Percentiles rank a stretch among this genome's conserved stretches.
Evolutionary conservation across 2,113 vertebrate species (phyloP).

Genomic region (Brevimyrus niger): DNA sequence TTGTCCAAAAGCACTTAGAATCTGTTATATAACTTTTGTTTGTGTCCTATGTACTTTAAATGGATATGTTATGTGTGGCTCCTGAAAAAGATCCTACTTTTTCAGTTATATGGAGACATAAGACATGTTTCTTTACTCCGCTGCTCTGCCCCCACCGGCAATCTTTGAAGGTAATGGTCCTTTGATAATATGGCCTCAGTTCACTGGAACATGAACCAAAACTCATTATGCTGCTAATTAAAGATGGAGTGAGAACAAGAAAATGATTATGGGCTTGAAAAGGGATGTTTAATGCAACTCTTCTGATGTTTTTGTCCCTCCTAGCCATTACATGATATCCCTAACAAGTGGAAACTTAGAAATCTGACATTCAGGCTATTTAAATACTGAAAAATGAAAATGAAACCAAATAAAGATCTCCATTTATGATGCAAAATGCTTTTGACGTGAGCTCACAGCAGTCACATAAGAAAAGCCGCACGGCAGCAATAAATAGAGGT

Average conservation of each 20-base stretch:
- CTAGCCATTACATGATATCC: not conserved
- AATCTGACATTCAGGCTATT: not conserved
- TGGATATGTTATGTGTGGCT: not conserved
- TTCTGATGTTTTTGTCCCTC: not conserved
- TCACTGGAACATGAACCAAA: constrained; percentile 7
- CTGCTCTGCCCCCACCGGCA: constrained; percentile 6
- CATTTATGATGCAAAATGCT: not conserved
- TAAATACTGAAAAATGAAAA: not conserved
- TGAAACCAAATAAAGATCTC: not conserved
- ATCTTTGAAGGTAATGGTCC: constrained; percentile 20
- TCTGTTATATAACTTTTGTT: not conserved
- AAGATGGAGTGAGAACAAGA: constrained; percentile 14
- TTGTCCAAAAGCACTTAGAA: not conserved
- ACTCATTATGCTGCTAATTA: constrained; percentile 20
- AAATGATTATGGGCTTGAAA: constrained; percentile 14
- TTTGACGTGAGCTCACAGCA: not conserved
- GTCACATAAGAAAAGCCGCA: not conserved
- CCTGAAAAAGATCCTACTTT: not conserved
- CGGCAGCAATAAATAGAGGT: not conserved
- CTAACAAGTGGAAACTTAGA: not conserved
- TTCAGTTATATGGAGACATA: not conserved
- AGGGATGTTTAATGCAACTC: not conserved
- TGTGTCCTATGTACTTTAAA: not conserved
- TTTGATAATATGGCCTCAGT: constrained; percentile 10
- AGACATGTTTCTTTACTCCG: not conserved